Evolutionary conservation across 2,888 invertebrate species (phyloP).

Genomic region (Trisateles emortualis): DNA sequence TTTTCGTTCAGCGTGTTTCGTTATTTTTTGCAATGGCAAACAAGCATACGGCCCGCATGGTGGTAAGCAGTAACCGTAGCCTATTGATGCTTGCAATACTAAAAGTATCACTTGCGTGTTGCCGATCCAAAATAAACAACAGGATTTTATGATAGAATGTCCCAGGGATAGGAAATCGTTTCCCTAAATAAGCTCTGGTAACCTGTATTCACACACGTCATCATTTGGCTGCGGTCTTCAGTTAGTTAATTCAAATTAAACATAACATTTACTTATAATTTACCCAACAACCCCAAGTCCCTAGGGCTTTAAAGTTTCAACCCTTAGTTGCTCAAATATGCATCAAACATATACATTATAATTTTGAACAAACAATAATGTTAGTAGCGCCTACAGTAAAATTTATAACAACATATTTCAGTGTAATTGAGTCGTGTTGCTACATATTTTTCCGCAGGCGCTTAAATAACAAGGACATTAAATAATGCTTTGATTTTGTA

Average conservation of each 20-base stretch:
- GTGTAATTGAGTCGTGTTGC: conserved; percentile 2
- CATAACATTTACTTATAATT: conserved; percentile 8
- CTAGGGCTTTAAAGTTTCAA: conserved; percentile 11
- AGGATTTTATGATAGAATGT: too few species aligned
- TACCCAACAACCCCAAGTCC: not conserved
- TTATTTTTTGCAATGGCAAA: too few species aligned
- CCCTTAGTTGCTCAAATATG: conserved; percentile 21
- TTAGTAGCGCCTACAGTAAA: conserved; percentile 23
- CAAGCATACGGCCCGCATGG: too few species aligned
- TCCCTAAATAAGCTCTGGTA: too few species aligned
- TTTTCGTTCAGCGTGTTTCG: too few species aligned
- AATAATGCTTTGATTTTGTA: not conserved
- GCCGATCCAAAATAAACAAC: too few species aligned
- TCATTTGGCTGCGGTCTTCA: too few species aligned
- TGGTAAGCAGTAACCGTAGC: too few species aligned
- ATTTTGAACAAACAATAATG: conserved; percentile 3
- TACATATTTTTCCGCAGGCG: conserved; percentile 20
- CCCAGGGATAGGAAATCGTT: too few species aligned
- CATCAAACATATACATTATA: not conserved
- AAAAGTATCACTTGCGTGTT: too few species aligned
- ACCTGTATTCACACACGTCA: too few species aligned
- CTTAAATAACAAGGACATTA: conserved; percentile 4
- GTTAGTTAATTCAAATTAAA: conserved; percentile 6
- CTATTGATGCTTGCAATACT: too few species aligned
- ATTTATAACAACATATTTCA: conserved; percentile 1